Evolutionary conservation across 2,797 vertebrate species (phyloP), one percentile per base, ranked within the genome.

Genomic region (Melopsittacus undulatus): DNA sequence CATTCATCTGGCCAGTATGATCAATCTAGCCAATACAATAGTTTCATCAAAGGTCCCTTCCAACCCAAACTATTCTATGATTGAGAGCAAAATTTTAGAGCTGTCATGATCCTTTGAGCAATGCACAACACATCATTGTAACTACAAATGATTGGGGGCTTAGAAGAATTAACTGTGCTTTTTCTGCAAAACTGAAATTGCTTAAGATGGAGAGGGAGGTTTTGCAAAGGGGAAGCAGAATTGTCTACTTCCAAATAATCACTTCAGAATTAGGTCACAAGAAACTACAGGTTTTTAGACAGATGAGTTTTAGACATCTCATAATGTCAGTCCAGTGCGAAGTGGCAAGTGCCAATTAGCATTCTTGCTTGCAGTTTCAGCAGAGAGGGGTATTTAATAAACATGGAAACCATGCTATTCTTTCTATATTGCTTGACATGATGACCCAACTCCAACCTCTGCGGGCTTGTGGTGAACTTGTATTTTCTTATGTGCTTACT

Each of bases 401-500:
- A 79, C 56, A 66, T 22, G 61, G 51, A 92, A 86, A 87, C 61
- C 52, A 84, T 89, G 38, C 36, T 84, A 56, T 84, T 91, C 51
- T 82, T 82, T 87, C 80, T 84, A 46, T 87, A 82, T 18, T 54
- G 83, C 75, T 82, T 93, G 81, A 77, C 80, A 76, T 22, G 38
- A 38, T 94, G 86, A 94, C 74, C 90, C 78, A 93, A 67, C 43
- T 62, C 63, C 3, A 32, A 61, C 13, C 70, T 70, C 43, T 4
- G 5, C 0, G n/a, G 52, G 15, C 68, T 87, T 95, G 74, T 94
- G 91, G 83, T 77, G 85, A 96, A 94, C 96, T 49, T 68, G 18
- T 85, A 64, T 94, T 94, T 89, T 95, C 66, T 94, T 86, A 72
- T 52, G 94, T 94, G 91, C 92, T 96, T 96, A 89, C 56, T 94